Conservation (phyloP, 2,797 vertebrate genomes). For the Anguilla megastoma region DNA sequence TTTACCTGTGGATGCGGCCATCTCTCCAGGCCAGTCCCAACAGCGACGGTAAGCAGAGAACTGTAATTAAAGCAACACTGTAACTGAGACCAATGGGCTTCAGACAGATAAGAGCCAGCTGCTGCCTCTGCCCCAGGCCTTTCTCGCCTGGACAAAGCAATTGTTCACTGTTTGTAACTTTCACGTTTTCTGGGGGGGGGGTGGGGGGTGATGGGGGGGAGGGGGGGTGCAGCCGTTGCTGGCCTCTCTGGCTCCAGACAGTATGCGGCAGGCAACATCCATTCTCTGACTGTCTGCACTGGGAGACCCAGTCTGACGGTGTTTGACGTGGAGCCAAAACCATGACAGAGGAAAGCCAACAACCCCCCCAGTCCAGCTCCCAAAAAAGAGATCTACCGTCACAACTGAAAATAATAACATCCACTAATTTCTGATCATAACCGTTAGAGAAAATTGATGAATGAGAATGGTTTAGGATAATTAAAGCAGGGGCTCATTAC, state of each 20-base stretch:
- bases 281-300: slow-evolving; percentile 42
- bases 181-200: slow-evolving; percentile 11
- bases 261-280: slow-evolving; percentile 37
- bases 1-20: slow-evolving; percentile 61
- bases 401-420: neutral
- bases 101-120: slow-evolving; percentile 58
- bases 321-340: slow-evolving; percentile 45
- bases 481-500: neutral
- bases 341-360: slow-evolving; percentile 25
- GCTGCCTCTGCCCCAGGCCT: slow-evolving; percentile 45
- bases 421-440: neutral
- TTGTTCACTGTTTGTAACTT: slow-evolving; percentile 31
- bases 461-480: neutral
- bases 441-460: neutral
- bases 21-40: slow-evolving; percentile 41
- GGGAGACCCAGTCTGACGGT: slow-evolving; percentile 40
- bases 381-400: neutral
- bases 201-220: neutral
- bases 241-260: slow-evolving; percentile 42
- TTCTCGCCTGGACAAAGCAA: slow-evolving; percentile 30
- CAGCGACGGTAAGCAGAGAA: slow-evolving; percentile 51
- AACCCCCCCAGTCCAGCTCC: slow-evolving; percentile 32
- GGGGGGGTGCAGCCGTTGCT: slow-evolving; percentile 16
- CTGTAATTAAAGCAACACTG: slow-evolving; percentile 53
- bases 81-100: slow-evolving; percentile 52